phyloP scores from a whole-genome alignment of 2,113 vertebrate genomes.

The Corydoras maculifer region DNA sequence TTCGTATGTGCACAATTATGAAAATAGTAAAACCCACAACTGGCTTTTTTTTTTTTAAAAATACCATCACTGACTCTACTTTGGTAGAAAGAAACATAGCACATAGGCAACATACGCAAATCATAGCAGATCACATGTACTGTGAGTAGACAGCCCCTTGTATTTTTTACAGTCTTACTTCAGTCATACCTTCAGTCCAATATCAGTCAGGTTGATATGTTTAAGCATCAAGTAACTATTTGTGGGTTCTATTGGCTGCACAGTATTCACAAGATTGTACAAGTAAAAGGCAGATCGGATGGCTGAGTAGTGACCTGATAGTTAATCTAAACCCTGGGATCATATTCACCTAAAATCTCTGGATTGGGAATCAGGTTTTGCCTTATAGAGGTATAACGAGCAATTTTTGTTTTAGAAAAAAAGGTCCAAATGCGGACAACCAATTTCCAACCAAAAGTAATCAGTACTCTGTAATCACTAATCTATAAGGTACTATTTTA shows the following conservation, averaged over 20 bases:
- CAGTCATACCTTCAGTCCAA: background rate
- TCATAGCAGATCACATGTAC: background rate
- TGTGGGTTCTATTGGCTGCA: conserved; percentile 28
- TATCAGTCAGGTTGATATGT: conserved; percentile 41
- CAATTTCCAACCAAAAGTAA: too few relatives aligned
- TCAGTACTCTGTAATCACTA: too few relatives aligned
- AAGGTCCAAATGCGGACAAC: too few relatives aligned
- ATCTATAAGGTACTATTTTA: too few relatives aligned
- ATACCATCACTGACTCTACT: conserved; percentile 39
- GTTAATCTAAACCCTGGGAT: conserved; percentile 24
- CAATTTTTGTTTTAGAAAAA: too few relatives aligned
- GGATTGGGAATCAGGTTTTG: background rate
- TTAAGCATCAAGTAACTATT: conserved; percentile 33
- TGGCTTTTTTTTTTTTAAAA: conserved; percentile 33
- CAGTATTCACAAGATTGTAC: conserved; percentile 41
- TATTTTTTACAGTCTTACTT: conserved; percentile 1
- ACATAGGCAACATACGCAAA: conserved; percentile 17
- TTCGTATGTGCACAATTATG: conserved; percentile 37
- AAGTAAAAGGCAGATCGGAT: conserved; percentile 30
- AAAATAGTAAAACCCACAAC: conserved; percentile 47
- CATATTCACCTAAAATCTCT: background rate
- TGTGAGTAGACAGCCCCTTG: background rate
- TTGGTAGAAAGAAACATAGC: conserved; percentile 42
- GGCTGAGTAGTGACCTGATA: conserved; percentile 33
- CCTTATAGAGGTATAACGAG: background rate